These are phyloP conservation scores for Leptinotarsa juncta DNA, from an alignment of 2,888 invertebrate genomes.

Conservation along the genomic window DNA sequence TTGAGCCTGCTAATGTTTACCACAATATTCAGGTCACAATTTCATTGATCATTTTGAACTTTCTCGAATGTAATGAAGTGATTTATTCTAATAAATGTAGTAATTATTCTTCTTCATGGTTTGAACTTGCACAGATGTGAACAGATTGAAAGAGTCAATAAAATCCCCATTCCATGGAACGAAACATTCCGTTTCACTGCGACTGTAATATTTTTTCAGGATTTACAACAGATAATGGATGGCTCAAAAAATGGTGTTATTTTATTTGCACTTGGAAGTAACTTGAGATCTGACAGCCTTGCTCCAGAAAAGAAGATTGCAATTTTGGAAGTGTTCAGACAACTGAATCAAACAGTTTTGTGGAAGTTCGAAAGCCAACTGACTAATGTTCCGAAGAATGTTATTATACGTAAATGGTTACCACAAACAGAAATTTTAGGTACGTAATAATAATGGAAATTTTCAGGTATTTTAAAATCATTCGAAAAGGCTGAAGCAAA, in stretches of 20 bases:
- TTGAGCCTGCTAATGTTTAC: too few relatives aligned
- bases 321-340: slow-evolving; percentile 59
- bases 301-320: slow-evolving; percentile 47
- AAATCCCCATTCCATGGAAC: too few relatives aligned
- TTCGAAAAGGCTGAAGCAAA: neutral
- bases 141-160: too few relatives aligned
- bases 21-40: too few relatives aligned
- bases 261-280: slow-evolving; percentile 62
- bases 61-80: too few relatives aligned
- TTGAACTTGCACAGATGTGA: too few relatives aligned
- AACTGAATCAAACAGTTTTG: slow-evolving; percentile 60
- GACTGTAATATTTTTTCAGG: slow-evolving; percentile 44
- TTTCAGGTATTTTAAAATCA: neutral
- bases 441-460: slow-evolving; percentile 28
- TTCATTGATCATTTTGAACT: too few relatives aligned
- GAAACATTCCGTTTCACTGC: too few relatives aligned
- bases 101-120: too few relatives aligned
- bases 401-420: slow-evolving; percentile 61
- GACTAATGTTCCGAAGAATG: slow-evolving; percentile 59
- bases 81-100: too few relatives aligned
- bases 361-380: slow-evolving; percentile 63
- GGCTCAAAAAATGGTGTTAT: slow-evolving; percentile 60
- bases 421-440: slow-evolving; percentile 64
- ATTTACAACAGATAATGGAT: slow-evolving; percentile 57
- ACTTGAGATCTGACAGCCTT: slow-evolving; percentile 56